phyloP scores from a whole-genome alignment of 2,888 invertebrate genomes.

The Lithophane semibrunnea region DNA sequence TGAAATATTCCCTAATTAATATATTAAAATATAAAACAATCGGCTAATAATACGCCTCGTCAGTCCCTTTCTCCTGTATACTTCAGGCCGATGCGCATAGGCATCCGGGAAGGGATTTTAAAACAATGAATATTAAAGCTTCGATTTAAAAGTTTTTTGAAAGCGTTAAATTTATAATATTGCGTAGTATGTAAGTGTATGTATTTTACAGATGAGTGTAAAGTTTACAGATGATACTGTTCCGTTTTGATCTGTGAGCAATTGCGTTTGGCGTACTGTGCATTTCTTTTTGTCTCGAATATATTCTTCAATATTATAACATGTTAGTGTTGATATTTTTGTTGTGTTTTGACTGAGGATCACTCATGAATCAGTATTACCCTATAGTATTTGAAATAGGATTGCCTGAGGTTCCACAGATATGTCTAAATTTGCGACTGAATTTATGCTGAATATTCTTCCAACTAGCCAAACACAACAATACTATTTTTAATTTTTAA shows the following conservation, averaged over 20 bases:
- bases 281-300: slow-evolving; percentile 73
- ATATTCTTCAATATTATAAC: slow-evolving; percentile 66
- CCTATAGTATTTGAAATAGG: too few species aligned
- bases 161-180: slow-evolving; percentile 70
- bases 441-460: background rate
- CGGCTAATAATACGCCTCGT: slow-evolving; percentile 59
- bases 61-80: slow-evolving; percentile 57
- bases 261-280: slow-evolving; percentile 43
- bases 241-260: slow-evolving; percentile 52
- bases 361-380: background rate
- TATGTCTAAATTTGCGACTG: background rate
- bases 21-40: slow-evolving; percentile 63
- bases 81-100: slow-evolving; percentile 58
- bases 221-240: slow-evolving; percentile 56
- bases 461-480: background rate
- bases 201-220: slow-evolving; percentile 59
- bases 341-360: slow-evolving; percentile 37
- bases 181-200: slow-evolving; percentile 75
- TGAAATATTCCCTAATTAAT: slow-evolving; percentile 72
- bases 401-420: background rate
- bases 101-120: slow-evolving; percentile 66
- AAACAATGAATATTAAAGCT: slow-evolving; percentile 77
- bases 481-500: background rate
- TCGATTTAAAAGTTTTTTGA: slow-evolving; percentile 72
- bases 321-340: slow-evolving; percentile 46